Base-by-base conservation (phyloP, 2,113 vertebrate species). In the Xenopus borealis region DNA sequence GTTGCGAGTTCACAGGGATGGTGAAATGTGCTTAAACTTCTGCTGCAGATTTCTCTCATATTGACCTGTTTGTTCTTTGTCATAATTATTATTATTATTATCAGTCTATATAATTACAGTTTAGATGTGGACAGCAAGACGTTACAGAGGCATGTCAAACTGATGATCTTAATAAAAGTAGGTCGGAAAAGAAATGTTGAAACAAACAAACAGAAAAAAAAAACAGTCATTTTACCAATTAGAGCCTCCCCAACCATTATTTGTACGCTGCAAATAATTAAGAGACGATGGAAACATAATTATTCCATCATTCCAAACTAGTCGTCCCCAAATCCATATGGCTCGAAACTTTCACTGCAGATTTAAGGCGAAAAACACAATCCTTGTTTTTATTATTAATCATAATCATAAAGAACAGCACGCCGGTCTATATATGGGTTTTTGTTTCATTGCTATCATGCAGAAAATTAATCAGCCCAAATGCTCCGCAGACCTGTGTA, bases 381-480 rank as follows among this genome's bases (percentile, higher is more conserved):
- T 50, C 11, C 4, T 16, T 50, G 12, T 10, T 50, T 50, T 50
- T 50, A 16, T 4, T 47, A 12, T 3, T 47, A 10, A 27, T 27
- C 1, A 40, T 40, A 40, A 50, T 50, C 2, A 13, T 50, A 13
- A 16, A 50, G 47, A 72, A 80, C 80, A 80, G 66, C 81, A 73
- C 80, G 79, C 84, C 84, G 84, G 78, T 82, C 80, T 71, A 68
- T 79, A 62, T 72, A 81, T 83, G 85, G n/a, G 23, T 27, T 85
- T 85, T 89, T 86, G 85, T 89, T 91, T 92, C 91, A 86, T 91
- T 87, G 89, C 92, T 87, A 85, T 94, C 91, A 94, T 86, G 93
- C 94, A 94, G 92, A 93, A 94, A 94, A 92, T 95, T 86, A 92
- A 92, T 91, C 90, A 92, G 83, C 81, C 84, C 86, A 86, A 89